These are phyloP conservation scores for Oryzias curvinotus DNA, from an alignment of 2,113 vertebrate genomes.

Conservation along the genomic window DNA sequence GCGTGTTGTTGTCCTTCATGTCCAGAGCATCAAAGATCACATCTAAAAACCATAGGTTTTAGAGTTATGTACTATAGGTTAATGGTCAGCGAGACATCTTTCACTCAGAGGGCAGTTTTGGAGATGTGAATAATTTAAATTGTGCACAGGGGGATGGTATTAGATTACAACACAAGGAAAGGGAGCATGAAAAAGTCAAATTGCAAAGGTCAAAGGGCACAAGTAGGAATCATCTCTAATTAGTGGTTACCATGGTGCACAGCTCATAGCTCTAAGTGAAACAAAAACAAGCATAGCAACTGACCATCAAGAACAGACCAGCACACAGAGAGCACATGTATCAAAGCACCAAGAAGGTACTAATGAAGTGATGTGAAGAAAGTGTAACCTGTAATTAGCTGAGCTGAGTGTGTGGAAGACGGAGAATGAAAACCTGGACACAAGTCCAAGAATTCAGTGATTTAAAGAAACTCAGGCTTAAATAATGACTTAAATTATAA, in stretches of 20 bases:
- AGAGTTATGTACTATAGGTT: conserved; percentile 30
- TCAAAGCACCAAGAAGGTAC: conserved; percentile 4
- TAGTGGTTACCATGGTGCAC: conserved; percentile 60
- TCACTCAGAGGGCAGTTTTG: conserved; percentile 58
- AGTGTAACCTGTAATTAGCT: conserved; percentile 34
- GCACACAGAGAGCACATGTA: conserved; percentile 19
- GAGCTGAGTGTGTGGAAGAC: not conserved
- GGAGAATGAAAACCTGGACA: conserved; percentile 6
- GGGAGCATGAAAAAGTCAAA: conserved; percentile 56
- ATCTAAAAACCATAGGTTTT: conserved; percentile 66
- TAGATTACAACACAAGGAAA: conserved; percentile 53
- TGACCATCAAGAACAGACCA: conserved; percentile 29
- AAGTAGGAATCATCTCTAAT: conserved; percentile 67
- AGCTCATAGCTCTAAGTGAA: conserved; percentile 18
- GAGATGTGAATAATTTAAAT: conserved; percentile 72
- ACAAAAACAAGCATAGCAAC: conserved; percentile 36
- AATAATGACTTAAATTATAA: not conserved
- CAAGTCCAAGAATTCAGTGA: not conserved
- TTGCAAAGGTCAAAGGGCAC: conserved; percentile 69
- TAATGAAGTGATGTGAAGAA: conserved; percentile 32
- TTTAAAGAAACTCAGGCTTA: conserved; percentile 1
- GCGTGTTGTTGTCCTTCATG: not conserved
- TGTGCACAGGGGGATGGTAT: conserved; percentile 49
- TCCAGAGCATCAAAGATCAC: conserved; percentile 25
- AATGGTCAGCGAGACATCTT: conserved; percentile 59